Conservation (phyloP, 2,888 invertebrate species). For the Thecocarcelia acutangulata region DNA sequence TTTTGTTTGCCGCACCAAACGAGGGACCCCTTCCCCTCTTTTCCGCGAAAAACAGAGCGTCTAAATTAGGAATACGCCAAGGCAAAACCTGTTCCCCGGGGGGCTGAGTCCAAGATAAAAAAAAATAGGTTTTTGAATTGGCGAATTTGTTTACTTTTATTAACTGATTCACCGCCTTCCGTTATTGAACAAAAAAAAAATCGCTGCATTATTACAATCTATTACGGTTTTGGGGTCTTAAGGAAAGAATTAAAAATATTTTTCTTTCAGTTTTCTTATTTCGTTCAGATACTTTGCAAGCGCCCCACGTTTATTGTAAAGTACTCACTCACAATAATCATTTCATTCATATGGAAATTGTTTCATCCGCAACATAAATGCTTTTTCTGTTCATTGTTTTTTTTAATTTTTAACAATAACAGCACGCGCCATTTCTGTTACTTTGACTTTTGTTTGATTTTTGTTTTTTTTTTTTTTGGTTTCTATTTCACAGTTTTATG, state of each 20-base stretch:
- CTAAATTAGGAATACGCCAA: no score
- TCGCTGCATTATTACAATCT: no score
- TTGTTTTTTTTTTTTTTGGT: not conserved
- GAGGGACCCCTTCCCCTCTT: no score
- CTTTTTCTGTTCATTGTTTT: slow-evolving; percentile 5
- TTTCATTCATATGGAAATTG: slow-evolving; percentile 64
- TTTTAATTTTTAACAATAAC: slow-evolving; percentile 33
- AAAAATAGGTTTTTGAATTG: no score
- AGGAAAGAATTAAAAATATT: slow-evolving; percentile 30
- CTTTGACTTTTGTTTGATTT: not conserved
- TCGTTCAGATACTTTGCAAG: slow-evolving; percentile 3
- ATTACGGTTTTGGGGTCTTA: no score
- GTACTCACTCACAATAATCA: slow-evolving; percentile 49
- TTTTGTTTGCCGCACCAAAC: no score
- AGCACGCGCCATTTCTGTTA: slow-evolving; percentile 54
- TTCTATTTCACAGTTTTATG: slow-evolving; percentile 35
- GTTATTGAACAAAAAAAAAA: no score
- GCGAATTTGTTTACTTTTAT: no score
- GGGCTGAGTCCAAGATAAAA: no score
- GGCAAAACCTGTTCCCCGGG: no score
- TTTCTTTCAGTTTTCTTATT: not conserved
- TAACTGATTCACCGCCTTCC: no score
- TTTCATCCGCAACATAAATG: slow-evolving; percentile 51
- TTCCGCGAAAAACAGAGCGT: no score
- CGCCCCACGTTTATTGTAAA: slow-evolving; percentile 24